Conservation (phyloP, 2,888 invertebrate species). For the Corbicula japonica region DNA sequence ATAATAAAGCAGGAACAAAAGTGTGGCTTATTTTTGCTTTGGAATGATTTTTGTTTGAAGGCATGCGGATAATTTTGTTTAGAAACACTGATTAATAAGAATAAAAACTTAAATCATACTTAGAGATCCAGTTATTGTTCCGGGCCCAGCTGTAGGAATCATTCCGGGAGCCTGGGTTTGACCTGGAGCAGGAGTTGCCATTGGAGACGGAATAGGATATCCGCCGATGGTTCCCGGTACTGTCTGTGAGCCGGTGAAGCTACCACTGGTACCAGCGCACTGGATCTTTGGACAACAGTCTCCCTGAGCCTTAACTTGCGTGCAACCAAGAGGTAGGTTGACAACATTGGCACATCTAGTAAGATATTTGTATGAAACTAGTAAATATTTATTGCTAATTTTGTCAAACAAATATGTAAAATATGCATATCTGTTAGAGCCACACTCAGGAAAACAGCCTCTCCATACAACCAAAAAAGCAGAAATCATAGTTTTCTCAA, state of each 20-base stretch:
- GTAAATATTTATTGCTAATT: too few species aligned
- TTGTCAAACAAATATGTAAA: too few species aligned
- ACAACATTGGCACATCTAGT: slow-evolving; percentile 75
- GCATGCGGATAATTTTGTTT: too few species aligned
- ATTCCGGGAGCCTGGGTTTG: slow-evolving; percentile 62
- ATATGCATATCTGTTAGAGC: too few species aligned
- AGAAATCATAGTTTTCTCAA: too few species aligned
- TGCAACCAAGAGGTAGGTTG: slow-evolving; percentile 75
- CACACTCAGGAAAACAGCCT: too few species aligned
- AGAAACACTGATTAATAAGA: too few species aligned
- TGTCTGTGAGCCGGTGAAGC: slow-evolving; percentile 75
- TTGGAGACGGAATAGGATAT: slow-evolving; percentile 68
- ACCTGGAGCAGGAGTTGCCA: slow-evolving; percentile 58
- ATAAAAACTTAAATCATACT: too few species aligned
- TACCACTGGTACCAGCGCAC: slow-evolving; percentile 68
- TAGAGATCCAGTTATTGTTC: slow-evolving; percentile 51
- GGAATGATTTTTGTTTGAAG: too few species aligned
- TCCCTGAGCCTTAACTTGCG: slow-evolving; percentile 61
- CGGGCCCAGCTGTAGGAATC: slow-evolving; percentile 46
- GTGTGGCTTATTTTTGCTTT: too few species aligned
- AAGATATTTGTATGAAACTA: neutral
- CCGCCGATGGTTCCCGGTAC: slow-evolving; percentile 76
- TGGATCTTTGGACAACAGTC: slow-evolving; percentile 75
- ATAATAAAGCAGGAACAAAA: too few species aligned
- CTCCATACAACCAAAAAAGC: too few species aligned